phyloP scores from a whole-genome alignment of 2,888 invertebrate genomes.

The Tetropium fuscum region DNA sequence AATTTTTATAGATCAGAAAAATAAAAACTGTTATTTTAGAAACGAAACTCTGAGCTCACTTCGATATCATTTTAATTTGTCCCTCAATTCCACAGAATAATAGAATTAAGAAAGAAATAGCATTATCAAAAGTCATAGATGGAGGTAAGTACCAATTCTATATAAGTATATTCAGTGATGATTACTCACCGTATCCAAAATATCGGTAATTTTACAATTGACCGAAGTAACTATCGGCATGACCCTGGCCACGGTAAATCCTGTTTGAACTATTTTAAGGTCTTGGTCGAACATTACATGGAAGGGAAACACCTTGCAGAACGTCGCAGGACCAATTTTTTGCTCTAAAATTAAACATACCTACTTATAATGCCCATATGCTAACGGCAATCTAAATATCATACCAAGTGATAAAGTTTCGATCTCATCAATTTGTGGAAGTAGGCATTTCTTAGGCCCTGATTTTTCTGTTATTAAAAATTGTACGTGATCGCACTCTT shows the following conservation, averaged over 20 bases:
- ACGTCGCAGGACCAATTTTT: slow-evolving; percentile 91
- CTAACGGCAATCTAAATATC: slow-evolving; percentile 31
- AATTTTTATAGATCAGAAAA: too few species aligned
- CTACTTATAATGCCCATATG: background rate
- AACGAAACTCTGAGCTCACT: too few species aligned
- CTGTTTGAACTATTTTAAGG: slow-evolving; percentile 90
- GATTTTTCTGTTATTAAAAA: slow-evolving; percentile 91
- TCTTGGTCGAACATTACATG: slow-evolving; percentile 95
- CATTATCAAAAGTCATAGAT: too few species aligned
- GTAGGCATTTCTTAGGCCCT: slow-evolving; percentile 73
- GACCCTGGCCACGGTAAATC: slow-evolving; percentile 88
- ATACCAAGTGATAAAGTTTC: slow-evolving; percentile 79
- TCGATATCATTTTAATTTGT: too few species aligned
- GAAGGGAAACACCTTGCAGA: slow-evolving; percentile 95
- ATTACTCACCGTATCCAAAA: slow-evolving; percentile 80
- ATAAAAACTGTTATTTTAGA: too few species aligned
- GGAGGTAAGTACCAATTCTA: too few species aligned
- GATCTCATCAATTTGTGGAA: slow-evolving; percentile 79
- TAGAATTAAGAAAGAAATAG: too few species aligned
- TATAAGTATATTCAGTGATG: too few species aligned
- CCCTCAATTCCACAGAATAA: too few species aligned
- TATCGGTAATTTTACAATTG: slow-evolving; percentile 84
- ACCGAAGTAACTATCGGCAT: slow-evolving; percentile 77
- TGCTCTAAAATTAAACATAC: slow-evolving; percentile 73
- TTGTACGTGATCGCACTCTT: slow-evolving; percentile 91